Conservation (phyloP, 2,113 vertebrate species). For the Anhinga rufa region DNA sequence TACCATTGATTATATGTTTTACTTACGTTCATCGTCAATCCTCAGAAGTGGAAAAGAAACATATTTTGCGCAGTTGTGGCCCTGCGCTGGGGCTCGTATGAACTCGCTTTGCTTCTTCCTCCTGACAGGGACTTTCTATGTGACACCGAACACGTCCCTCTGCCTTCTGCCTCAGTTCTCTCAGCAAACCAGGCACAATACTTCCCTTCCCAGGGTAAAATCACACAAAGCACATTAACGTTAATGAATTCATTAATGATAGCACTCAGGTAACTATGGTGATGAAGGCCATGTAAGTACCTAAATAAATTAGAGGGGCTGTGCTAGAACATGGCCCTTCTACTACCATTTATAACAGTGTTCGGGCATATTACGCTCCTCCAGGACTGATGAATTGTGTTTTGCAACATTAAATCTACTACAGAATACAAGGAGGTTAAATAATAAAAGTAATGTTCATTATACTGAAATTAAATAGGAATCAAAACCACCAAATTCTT, state of each 20-base stretch:
- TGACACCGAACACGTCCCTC: not conserved
- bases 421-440: not conserved
- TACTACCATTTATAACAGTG: not conserved
- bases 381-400: not conserved
- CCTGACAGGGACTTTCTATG: not conserved
- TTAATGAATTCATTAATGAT: not conserved
- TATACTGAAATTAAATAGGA: not conserved
- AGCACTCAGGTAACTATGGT: not conserved
- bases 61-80: not conserved
- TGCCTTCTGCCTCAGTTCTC: not conserved
- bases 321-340: not conserved
- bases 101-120: not conserved
- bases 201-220: not conserved
- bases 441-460: not conserved
- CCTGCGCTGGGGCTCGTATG: fast-evolving
- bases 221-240: not conserved
- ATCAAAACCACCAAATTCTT: not conserved
- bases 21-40: fast-evolving
- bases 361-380: not conserved
- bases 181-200: not conserved
- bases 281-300: not conserved
- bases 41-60: not conserved
- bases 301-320: constrained; percentile 1
- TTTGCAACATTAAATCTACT: not conserved
- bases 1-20: not conserved